A percentile compares a stretch with the other conserved stretches of the same genome.
phyloP scores from a whole-genome alignment of 2,797 vertebrate genomes.

The Pygocentrus nattereri region DNA sequence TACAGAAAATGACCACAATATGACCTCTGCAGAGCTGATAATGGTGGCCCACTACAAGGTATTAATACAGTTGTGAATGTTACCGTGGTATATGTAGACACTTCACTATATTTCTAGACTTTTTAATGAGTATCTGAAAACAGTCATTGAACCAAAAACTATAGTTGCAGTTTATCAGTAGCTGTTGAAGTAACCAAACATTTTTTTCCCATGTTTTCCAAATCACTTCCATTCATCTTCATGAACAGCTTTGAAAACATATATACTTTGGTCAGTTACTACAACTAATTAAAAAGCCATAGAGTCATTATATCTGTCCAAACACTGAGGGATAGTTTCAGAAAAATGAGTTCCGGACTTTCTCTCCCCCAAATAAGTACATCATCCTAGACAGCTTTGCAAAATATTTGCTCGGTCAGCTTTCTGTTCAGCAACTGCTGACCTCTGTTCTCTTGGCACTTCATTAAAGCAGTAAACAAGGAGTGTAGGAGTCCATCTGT shows the following conservation, averaged over 20 bases:
- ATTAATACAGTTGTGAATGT: no score
- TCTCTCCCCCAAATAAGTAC: constrained; percentile 31
- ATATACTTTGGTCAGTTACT: neutral
- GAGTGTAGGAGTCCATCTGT: constrained; percentile 25
- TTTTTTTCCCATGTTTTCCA: no score
- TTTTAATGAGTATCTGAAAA: no score
- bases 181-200: no score
- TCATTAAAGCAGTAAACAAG: constrained; percentile 37
- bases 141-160: no score
- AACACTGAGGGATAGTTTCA: constrained; percentile 10
- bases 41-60: no score
- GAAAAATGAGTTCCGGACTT: constrained; percentile 29
- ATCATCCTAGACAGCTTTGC: constrained; percentile 45
- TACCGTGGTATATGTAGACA: no score
- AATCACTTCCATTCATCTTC: neutral
- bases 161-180: no score
- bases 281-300: constrained; percentile 19
- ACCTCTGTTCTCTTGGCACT: constrained; percentile 19
- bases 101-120: no score
- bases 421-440: constrained; percentile 22
- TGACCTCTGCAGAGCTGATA: no score
- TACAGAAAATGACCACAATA: no score
- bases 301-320: constrained; percentile 8
- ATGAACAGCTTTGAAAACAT: neutral
- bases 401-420: constrained; percentile 56